Evolutionary conservation across 1,140 invertebrate species (phyloP).

Genomic region (Lamellibrachia luymesi): DNA sequence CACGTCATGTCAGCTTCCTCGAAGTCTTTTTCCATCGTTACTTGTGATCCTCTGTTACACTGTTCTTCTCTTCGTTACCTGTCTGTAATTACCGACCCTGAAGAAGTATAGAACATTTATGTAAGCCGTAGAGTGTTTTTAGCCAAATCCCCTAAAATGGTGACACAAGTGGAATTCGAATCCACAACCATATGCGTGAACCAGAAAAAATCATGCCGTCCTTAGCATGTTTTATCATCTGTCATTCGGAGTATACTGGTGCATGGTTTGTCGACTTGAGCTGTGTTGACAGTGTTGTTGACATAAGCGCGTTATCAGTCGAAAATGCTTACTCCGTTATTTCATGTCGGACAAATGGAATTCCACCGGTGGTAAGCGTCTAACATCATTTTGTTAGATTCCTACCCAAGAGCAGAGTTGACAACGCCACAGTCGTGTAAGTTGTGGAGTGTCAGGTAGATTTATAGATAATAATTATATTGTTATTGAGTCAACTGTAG

Average conservation of each 20-base stretch:
- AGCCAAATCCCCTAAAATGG: not conserved
- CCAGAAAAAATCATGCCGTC: not conserved
- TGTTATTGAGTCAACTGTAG: not conserved
- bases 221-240: not conserved
- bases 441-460: not conserved
- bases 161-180: not conserved
- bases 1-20: no score
- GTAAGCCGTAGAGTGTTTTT: not conserved
- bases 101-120: no score
- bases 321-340: not conserved
- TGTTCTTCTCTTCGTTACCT: no score
- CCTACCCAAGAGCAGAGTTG: not conserved
- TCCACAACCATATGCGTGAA: not conserved
- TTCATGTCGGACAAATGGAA: not conserved
- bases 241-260: not conserved
- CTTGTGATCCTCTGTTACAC: no score
- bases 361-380: not conserved
- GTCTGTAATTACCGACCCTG: no score
- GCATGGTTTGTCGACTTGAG: not conserved
- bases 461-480: not conserved
- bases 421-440: not conserved
- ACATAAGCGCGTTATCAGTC: not conserved
- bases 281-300: not conserved
- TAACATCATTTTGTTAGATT: not conserved
- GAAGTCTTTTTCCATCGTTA: no score